Percentiles rank a stretch among this genome's conserved stretches.
These are phyloP conservation scores for Augiades crinisus DNA, from an alignment of 2,888 invertebrate genomes.

Conservation along the genomic window DNA sequence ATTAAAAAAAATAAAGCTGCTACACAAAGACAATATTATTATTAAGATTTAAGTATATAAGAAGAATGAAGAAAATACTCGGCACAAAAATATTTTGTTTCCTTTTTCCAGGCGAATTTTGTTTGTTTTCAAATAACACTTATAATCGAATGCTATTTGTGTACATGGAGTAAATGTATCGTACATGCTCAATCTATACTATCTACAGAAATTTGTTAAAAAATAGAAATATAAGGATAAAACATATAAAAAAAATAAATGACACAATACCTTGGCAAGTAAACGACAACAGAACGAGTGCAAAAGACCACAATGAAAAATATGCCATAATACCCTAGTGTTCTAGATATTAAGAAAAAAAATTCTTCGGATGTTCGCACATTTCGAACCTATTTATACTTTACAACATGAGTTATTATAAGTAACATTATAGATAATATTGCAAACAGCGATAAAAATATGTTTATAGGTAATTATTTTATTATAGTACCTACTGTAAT, in stretches of 20 bases:
- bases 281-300: not conserved
- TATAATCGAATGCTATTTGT: no score
- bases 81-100: no score
- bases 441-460: not conserved
- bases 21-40: no score
- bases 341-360: not conserved
- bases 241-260: not conserved
- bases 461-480: not conserved
- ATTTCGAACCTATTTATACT: not conserved
- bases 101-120: no score
- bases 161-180: no score
- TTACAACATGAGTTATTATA: not conserved
- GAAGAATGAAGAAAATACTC: no score
- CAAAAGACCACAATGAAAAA: not conserved
- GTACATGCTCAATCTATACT: no score
- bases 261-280: constrained; percentile 13
- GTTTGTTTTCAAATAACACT: no score
- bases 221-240: not conserved
- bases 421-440: not conserved
- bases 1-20: no score
- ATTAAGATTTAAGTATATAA: no score
- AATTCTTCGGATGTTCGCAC: not conserved
- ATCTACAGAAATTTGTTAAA: not conserved
- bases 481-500: not conserved
- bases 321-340: not conserved